Conservation (phyloP, 1,140 invertebrate species). For the Spodoptera frugiperda region DNA sequence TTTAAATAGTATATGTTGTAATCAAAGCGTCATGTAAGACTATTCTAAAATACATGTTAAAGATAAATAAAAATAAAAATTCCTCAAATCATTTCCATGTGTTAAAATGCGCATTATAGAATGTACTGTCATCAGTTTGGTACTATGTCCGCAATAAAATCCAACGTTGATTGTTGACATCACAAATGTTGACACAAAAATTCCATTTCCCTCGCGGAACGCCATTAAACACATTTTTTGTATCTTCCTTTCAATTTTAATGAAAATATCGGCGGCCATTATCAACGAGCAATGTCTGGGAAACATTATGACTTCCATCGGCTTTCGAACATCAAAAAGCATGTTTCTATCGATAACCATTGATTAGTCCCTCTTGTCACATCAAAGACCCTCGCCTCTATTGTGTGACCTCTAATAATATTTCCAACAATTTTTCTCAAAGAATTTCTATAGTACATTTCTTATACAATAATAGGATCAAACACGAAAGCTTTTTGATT, state of each 20-base stretch:
- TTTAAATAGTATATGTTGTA: background rate
- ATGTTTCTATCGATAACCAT: conserved; percentile 67
- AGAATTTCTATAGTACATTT: conserved; percentile 37
- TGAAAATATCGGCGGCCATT: conserved; percentile 30
- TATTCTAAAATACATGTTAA: conserved; percentile 30
- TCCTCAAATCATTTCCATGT: conserved; percentile 12
- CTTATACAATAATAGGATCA: conserved; percentile 44
- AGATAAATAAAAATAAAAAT: conserved; percentile 37
- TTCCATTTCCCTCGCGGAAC: background rate
- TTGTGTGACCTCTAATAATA: conserved; percentile 75
- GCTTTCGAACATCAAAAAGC: conserved; percentile 70
- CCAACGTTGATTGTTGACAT: conserved; percentile 29
- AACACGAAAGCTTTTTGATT: conserved; percentile 42
- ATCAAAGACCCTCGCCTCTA: conserved; percentile 72
- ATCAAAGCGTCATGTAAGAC: conserved; percentile 14
- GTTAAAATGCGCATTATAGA: conserved; percentile 23
- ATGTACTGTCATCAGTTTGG: conserved; percentile 13
- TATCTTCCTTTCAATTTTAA: conserved; percentile 26
- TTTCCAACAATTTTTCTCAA: conserved; percentile 71
- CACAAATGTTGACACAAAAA: conserved; percentile 39
- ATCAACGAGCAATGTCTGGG: conserved; percentile 51
- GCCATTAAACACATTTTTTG: background rate
- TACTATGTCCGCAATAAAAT: conserved; percentile 37
- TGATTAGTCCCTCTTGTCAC: conserved; percentile 78
- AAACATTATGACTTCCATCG: conserved; percentile 55